phyloP scores from a whole-genome alignment of 2,888 invertebrate species.

The Octonoba sinensis region DNA sequence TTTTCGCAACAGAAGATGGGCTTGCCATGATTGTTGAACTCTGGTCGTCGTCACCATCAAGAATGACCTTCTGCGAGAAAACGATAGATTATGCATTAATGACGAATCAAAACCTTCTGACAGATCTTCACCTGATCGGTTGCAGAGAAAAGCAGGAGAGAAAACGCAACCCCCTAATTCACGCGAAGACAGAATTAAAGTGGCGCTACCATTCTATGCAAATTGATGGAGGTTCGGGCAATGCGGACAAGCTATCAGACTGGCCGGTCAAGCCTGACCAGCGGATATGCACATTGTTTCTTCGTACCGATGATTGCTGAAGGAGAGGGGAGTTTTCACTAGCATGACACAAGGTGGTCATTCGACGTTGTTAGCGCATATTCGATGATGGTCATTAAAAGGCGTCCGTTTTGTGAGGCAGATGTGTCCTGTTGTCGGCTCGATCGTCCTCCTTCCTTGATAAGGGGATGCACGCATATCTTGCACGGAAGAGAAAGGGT shows the following conservation, averaged over 20 bases:
- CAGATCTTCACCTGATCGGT: slow-evolving; percentile 42
- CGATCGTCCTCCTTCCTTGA: slow-evolving; percentile 3
- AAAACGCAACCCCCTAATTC: slow-evolving; percentile 40
- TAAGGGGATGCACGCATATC: slow-evolving; percentile 12
- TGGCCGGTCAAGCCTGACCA: slow-evolving; percentile 58
- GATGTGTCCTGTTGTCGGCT: slow-evolving; percentile 33
- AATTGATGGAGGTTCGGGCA: slow-evolving; percentile 13
- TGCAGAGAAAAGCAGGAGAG: slow-evolving; percentile 34
- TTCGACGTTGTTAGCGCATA: slow-evolving; percentile 34
- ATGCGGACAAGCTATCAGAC: slow-evolving; percentile 12
- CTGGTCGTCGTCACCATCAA: too few relatives aligned
- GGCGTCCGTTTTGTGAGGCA: slow-evolving; percentile 32
- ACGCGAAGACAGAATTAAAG: slow-evolving; percentile 43
- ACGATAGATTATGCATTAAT: too few relatives aligned
- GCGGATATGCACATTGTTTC: slow-evolving; percentile 15
- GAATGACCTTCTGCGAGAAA: too few relatives aligned
- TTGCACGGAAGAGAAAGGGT: background rate
- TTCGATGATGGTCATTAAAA: slow-evolving; percentile 38
- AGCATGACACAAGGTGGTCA: slow-evolving; percentile 11
- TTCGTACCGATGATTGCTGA: too few relatives aligned
- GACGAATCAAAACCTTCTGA: slow-evolving; percentile 26
- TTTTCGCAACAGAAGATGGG: too few relatives aligned
- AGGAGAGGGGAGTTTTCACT: too few relatives aligned
- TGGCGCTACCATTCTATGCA: slow-evolving; percentile 49
- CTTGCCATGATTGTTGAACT: too few relatives aligned